A percentile compares a stretch with the other conserved stretches of the same genome.
phyloP scores from a whole-genome alignment of 53 echinoderm and acorn worm genomes.

The Echinometra lucunter region DNA sequence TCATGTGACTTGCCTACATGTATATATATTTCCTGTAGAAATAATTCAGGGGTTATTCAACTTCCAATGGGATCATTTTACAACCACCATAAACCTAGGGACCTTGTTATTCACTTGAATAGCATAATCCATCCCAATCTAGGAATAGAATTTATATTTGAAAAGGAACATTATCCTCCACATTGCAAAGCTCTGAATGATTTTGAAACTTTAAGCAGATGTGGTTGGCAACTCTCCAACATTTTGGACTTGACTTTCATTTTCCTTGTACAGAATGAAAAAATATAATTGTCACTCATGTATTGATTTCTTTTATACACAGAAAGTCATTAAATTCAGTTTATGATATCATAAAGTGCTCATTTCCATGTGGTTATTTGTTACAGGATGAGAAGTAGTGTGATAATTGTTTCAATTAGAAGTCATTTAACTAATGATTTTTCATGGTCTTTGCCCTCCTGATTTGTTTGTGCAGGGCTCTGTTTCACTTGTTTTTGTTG shows the following conservation, averaged over 20 bases:
- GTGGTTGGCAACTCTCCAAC: constrained; percentile 32
- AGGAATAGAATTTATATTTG: background rate
- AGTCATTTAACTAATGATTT: no score
- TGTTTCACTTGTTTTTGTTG: background rate
- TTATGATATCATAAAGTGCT: background rate
- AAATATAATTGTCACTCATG: constrained; percentile 48
- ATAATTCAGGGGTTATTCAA: constrained; percentile 20
- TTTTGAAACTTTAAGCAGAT: constrained; percentile 33
- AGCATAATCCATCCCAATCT: background rate
- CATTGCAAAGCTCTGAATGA: background rate
- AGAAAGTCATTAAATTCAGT: constrained; percentile 3
- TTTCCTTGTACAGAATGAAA: background rate
- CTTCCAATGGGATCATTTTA: background rate
- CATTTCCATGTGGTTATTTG: background rate
- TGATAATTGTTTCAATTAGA: no score
- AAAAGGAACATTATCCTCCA: constrained; percentile 2
- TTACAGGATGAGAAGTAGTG: background rate
- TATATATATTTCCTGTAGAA: background rate
- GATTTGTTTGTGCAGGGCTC: background rate
- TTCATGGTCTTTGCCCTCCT: background rate
- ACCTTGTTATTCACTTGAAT: constrained; percentile 6
- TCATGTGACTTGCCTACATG: constrained; percentile 13
- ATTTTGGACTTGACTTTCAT: background rate
- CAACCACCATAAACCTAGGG: background rate
- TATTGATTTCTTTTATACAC: background rate